Evolutionary conservation across 2,797 vertebrate genomes (phyloP).

Genomic region (Limosa lapponica): DNA sequence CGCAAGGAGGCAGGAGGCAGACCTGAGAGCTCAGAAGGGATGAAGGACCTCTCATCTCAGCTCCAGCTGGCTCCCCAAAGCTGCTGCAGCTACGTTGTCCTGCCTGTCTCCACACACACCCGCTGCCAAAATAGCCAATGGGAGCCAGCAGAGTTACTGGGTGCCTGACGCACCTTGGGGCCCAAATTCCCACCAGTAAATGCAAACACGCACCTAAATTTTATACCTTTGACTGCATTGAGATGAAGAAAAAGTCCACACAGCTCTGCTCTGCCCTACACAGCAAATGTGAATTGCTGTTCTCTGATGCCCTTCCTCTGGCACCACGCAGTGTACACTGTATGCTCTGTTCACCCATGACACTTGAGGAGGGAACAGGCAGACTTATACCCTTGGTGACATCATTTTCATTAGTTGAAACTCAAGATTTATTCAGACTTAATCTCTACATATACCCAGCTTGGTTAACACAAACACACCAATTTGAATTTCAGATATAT

Average conservation of each 20-base stretch:
- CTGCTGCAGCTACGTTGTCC: accelerated
- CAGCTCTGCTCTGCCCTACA: not conserved
- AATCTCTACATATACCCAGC: not conserved
- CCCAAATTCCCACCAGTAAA: not conserved
- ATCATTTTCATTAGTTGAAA: not conserved
- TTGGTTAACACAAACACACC: not conserved
- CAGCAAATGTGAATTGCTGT: not conserved
- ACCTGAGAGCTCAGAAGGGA: not conserved
- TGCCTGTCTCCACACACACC: not conserved
- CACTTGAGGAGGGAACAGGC: not conserved
- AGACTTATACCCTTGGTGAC: not conserved
- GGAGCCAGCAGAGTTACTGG: not conserved
- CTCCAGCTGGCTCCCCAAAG: not conserved
- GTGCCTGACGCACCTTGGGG: not conserved
- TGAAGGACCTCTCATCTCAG: not conserved
- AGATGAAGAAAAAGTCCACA: not conserved
- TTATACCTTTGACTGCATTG: not conserved
- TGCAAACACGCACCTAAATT: not conserved
- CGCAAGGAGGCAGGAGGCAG: not conserved
- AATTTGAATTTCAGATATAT: not conserved
- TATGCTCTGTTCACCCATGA: not conserved
- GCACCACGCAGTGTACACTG: accelerated
- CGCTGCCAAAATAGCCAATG: not conserved
- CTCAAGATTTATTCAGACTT: not conserved
- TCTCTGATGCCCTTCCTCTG: not conserved